Base-by-base conservation (phyloP, 2,888 invertebrate genomes). In the Eucera pruinosa region DNA sequence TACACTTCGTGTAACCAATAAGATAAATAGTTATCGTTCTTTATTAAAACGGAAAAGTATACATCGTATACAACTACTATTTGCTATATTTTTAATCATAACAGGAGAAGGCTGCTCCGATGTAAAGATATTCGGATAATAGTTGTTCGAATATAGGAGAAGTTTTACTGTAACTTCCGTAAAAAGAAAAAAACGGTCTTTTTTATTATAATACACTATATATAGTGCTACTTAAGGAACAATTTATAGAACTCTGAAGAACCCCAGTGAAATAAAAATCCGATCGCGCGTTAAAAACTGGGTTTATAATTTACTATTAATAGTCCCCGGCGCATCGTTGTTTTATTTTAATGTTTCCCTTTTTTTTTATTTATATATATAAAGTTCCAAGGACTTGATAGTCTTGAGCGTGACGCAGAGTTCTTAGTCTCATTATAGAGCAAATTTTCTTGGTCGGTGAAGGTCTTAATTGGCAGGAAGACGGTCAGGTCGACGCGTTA, bases 381-480 rank as follows among this genome's bases (percentile, higher is more conserved):
- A 43, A 27, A 15, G 20, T 39, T 15, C 3, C 25, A 15, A 33
- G 41, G 33, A 39, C 60, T 60, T 41, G 27, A 57, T 66, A 25
- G 11, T 41, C 54, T 30, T 9, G n/a, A 43, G 30, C 30, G 58
- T 23, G 68, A 64, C 60, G 57, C 39, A 55, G 43, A 27, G 58
- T 69, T 52, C 45, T n/a, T 39, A 13, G 58, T 15, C 20, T 70
- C 13, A 15, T 39, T 45, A 30, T 6, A 36, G 39, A 67, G 45
- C 25, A 18, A 71, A 64, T 78, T 70, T 57, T 69, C 58, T 72
- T 47, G 15, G 33, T 25, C 43, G 27, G 39, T 33, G 62, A 23
- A 66, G 62, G 36, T 65, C 25, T 69, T 78, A 78, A 78, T 65
- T 81, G 57, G 25, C 72, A 60, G 52, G 69, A 75, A 64, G 66